phyloP scores from a whole-genome alignment of 2,113 vertebrate genomes.

The Lophura nycthemera region DNA sequence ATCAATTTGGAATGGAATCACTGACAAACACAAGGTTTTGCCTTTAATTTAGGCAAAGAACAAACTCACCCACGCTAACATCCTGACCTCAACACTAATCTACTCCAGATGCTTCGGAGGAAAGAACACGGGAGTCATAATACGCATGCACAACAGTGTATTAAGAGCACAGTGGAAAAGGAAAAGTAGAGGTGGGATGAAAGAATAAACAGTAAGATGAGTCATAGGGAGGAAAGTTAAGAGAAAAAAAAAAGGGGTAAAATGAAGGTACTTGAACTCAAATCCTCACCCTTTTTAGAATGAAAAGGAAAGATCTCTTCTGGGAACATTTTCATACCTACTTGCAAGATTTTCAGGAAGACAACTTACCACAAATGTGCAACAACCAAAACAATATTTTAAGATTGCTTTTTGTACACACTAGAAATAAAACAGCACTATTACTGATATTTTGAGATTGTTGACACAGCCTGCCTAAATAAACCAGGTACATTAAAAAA shows the following conservation, averaged over 20 bases:
- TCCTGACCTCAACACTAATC: background rate
- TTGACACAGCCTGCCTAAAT: background rate
- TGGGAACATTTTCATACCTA: background rate
- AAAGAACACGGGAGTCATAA: background rate
- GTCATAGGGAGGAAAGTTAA: rapidly evolving
- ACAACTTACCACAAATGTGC: background rate
- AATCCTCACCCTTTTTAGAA: background rate
- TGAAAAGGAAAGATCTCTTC: background rate
- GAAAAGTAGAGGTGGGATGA: background rate
- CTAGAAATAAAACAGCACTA: background rate
- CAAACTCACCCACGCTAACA: background rate
- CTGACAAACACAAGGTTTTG: background rate
- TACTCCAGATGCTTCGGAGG: background rate
- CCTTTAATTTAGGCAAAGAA: background rate
- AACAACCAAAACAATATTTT: background rate
- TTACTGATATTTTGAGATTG: background rate
- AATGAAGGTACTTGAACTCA: background rate
- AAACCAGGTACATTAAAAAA: background rate
- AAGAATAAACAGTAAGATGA: background rate
- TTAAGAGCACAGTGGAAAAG: background rate
- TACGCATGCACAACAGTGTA: rapidly evolving
- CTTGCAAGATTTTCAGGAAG: background rate
- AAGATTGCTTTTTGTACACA: rapidly evolving
- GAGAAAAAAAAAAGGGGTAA: background rate
- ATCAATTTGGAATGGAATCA: background rate